Evolutionary conservation across 1,140 invertebrate genomes (phyloP).

Genomic region (Onthophagus taurus): DNA sequence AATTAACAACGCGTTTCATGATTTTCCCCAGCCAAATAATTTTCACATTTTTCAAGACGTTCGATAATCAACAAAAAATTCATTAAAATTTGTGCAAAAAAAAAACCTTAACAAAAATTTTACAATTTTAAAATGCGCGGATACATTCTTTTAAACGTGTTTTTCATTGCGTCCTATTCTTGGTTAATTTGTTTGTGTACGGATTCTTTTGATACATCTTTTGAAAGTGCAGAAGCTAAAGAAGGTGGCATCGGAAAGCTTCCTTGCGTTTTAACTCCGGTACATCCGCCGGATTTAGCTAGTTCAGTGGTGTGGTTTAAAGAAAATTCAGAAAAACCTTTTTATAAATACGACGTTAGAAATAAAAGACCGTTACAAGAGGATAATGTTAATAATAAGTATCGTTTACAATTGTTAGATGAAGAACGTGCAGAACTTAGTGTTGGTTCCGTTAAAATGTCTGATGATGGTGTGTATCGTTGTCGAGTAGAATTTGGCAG

Average conservation of each 20-base stretch:
- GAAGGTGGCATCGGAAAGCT: slow-evolving; percentile 52
- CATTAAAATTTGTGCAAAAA: too few relatives aligned
- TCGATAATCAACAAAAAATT: too few relatives aligned
- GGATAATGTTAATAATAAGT: slow-evolving; percentile 40
- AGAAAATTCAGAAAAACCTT: slow-evolving; percentile 26
- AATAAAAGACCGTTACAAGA: slow-evolving; percentile 33
- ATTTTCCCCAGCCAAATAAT: too few relatives aligned
- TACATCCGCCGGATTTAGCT: slow-evolving; percentile 48
- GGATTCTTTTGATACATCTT: slow-evolving; percentile 1
- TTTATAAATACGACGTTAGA: slow-evolving; percentile 34
- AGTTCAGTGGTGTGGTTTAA: slow-evolving; percentile 33
- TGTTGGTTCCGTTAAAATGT: slow-evolving; percentile 42
- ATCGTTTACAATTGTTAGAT: slow-evolving; percentile 38
- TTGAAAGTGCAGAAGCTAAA: slow-evolving; percentile 45
- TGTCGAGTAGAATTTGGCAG: slow-evolving; percentile 66
- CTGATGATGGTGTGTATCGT: slow-evolving; percentile 57
- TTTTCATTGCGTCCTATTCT: too few relatives aligned
- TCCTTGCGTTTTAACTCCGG: slow-evolving; percentile 53
- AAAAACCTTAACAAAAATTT: too few relatives aligned
- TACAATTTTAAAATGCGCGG: too few relatives aligned
- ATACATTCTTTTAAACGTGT: too few relatives aligned
- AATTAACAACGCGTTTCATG: too few relatives aligned
- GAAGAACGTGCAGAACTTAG: slow-evolving; percentile 47
- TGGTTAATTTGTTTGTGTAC: too few relatives aligned
- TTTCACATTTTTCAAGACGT: too few relatives aligned